Evolutionary conservation across 64 coral and sea anemone species (phyloP), one percentile per base, ranked within the genome.

Genomic region (Porites lutea): DNA sequence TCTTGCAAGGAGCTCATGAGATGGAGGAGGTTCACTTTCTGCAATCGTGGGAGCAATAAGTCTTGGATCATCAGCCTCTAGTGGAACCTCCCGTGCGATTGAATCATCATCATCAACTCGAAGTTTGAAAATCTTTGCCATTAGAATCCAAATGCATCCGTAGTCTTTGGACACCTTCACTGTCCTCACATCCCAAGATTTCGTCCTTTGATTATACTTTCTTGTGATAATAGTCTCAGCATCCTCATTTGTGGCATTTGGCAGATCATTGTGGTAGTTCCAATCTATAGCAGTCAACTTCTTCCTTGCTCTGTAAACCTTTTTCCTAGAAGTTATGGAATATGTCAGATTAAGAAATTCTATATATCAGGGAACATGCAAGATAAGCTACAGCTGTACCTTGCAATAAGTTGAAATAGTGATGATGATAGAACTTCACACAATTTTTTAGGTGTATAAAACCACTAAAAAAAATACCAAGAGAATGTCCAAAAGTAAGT

Each of bases 181-280:
- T 15, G 16, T 82, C 79, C 60, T 82, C 51, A 82, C 51, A 82
- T 82, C 79, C 79, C 79, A 59, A 60, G 54, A 63, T 55, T 63
- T 55, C 2, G 52, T 61, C 60, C 79, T 22, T 22, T 57, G 47
- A 55, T 82, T 82, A 63, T 82, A 82, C 51, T n/a, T 82, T 12
- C 79, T 53, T 9, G 79, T 82, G 46, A 2, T 55, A 18, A 82
- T 61, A 12, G 54, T 43, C 50, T 82, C 79, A 59, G 53, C 79
- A 82, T 43, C 54, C 10, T 55, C 60, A 43, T 55, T 60, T 82
- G 54, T 82, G 45, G 79, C 79, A 43, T 57, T n/a, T 43, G 49
- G 79, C 21, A 82, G 79, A 43, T 82, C 60, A 43, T 60, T 14
- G 13, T 82, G 53, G 16, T n/a, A 82, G 52, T 82, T 82, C 79